Percentiles rank a stretch among this genome's conserved stretches.
These are phyloP conservation scores for Scyliorhinus canicula DNA, from an alignment of 2,797 vertebrate species.

Conservation along the genomic window DNA sequence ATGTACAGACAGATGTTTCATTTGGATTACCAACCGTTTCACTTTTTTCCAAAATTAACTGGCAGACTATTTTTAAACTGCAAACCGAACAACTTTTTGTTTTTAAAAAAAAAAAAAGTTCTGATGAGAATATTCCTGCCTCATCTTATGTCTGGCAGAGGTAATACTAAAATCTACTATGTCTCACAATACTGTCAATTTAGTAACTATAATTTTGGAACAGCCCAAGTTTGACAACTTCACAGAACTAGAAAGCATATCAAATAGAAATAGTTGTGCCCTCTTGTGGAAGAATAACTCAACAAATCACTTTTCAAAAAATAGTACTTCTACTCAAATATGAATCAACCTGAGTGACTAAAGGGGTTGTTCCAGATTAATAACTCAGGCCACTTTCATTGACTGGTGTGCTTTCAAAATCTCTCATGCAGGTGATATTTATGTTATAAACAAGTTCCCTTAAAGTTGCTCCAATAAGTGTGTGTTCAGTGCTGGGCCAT, in stretches of 20 bases:
- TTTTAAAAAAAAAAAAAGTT: too few species aligned
- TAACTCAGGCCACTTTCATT: not conserved
- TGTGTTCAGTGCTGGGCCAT: not conserved
- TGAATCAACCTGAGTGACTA: not conserved
- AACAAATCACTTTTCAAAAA: not conserved
- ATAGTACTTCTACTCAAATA: not conserved
- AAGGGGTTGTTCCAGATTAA: not conserved
- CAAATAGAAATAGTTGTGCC: not conserved
- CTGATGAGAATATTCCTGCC: not conserved
- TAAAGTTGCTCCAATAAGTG: not conserved
- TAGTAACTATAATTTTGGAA: too few species aligned
- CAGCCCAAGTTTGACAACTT: not conserved
- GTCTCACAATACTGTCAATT: not conserved
- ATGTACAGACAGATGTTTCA: too few species aligned
- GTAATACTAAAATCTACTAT: not conserved
- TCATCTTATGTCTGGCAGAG: not conserved
- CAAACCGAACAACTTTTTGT: too few species aligned
- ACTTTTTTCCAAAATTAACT: too few species aligned
- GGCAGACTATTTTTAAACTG: too few species aligned
- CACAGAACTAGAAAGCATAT: not conserved
- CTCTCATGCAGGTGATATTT: not conserved
- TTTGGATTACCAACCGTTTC: too few species aligned
- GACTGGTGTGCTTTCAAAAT: not conserved
- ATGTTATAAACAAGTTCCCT: not conserved
- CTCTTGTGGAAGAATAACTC: not conserved